Base-by-base conservation (phyloP, 2,113 vertebrate genomes). In the Myocastor coypus region DNA sequence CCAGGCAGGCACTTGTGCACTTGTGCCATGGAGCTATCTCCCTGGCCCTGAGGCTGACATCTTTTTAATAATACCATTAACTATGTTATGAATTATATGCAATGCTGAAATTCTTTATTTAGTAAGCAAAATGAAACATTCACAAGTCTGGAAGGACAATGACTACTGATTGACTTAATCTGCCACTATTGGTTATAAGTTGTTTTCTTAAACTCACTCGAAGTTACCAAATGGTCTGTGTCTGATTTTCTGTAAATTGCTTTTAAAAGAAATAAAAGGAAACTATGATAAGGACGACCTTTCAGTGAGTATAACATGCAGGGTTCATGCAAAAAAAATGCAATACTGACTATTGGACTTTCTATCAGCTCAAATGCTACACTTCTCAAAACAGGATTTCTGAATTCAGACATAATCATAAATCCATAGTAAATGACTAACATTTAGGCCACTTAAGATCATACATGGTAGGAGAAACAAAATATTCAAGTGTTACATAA, bases 391-490 rank as follows among this genome's bases (percentile, higher is more conserved):
- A 87, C 77, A 20, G 7, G 83, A 95, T 52, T 69, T 82, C 10
- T 63, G 30, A 30, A 64, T 83, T 71, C 40, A 86, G 73, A 37
- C 34, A 37, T 12, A 87, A 83, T n/a, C 64, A 73, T 5, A 89
- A 93, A 86, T 81, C n/a, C 80, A 30, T 82, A 81, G 66, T 66
- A 94, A 75, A 83, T 71, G 28, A 77, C 5, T 63, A 85, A 17
- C 42, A 82, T 37, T 82, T 37, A 86, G 64, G 28, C 37, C 80
- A 81, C 24, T 92, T 46, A 89, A 63, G 59, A 86, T 63, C 69
- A 94, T 61, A 0, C 19, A 77, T 34, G 6, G 42, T 26, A 94
- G 40, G 19, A 63, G 40, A 64, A 91, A 59, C 61, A 88, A 94
- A 82, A 83, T 78, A 22, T 94, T 20, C 73, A 69, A 10, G 42